Evolutionary conservation across 1,140 invertebrate genomes (phyloP).

Genomic region (Globodera rostochiensis): DNA sequence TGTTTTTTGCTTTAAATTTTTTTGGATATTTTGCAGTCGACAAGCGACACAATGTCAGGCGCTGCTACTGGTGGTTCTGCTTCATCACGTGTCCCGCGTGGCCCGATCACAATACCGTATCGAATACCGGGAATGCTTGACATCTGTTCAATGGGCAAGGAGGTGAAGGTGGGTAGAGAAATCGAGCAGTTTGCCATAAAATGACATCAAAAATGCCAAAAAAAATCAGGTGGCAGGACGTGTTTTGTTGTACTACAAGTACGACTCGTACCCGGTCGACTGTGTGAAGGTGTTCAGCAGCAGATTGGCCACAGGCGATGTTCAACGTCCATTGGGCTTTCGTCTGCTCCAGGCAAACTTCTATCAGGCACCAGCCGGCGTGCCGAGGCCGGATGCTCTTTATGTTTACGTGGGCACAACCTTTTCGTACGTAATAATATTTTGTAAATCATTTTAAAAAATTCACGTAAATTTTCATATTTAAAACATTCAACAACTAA

Average conservation of each 20-base stretch:
- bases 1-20: conserved; percentile 15
- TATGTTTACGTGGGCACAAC: conserved; percentile 69
- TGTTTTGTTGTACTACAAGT: conserved; percentile 92
- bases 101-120: conserved; percentile 84
- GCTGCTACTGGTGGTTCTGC: background rate
- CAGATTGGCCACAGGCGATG: conserved; percentile 48
- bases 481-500: too few species aligned
- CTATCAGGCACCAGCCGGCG: conserved; percentile 44
- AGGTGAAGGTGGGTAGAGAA: conserved; percentile 73
- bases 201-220: background rate
- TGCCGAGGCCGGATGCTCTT: conserved; percentile 57
- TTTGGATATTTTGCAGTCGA: background rate
- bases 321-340: conserved; percentile 12
- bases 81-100: conserved; percentile 71
- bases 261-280: conserved; percentile 90
- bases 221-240: conserved; percentile 78
- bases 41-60: conserved; percentile 5
- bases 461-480: too few species aligned
- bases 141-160: conserved; percentile 82
- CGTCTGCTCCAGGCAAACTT: conserved; percentile 53
- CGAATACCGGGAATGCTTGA: conserved; percentile 91
- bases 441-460: too few species aligned
- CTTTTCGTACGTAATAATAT: conserved; percentile 40
- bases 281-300: conserved; percentile 93
- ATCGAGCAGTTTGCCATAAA: conserved; percentile 67